Conservation (phyloP, 2,797 vertebrate species). For the Enteromius treurensis region DNA sequence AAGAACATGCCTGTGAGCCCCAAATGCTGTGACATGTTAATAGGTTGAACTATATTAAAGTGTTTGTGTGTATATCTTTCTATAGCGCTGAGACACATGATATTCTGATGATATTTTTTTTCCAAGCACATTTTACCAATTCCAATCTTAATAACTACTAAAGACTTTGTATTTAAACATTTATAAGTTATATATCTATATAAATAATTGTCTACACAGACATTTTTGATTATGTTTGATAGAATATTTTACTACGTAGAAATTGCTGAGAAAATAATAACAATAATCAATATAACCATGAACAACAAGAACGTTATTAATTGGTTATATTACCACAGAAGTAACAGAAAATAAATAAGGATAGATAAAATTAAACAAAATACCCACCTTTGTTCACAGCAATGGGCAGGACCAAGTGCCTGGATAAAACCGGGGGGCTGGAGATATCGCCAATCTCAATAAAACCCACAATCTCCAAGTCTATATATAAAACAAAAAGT, state of each 20-base stretch:
- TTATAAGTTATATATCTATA: no score
- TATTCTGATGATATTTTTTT: no score
- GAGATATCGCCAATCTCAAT: conserved; percentile 98
- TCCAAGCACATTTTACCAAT: no score
- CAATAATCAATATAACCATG: neutral
- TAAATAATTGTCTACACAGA: neutral
- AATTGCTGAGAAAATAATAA: neutral
- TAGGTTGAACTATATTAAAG: neutral
- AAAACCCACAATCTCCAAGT: conserved; percentile 96
- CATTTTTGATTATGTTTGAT: neutral
- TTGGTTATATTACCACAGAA: neutral
- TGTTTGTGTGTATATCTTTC: no score
- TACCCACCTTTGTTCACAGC: conserved; percentile 93
- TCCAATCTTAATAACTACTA: no score
- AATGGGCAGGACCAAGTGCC: conserved; percentile 95
- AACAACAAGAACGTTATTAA: neutral
- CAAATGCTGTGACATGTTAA: neutral
- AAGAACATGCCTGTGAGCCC: neutral
- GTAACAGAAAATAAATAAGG: neutral
- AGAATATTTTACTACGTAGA: neutral
- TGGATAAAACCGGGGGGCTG: conserved; percentile 95
- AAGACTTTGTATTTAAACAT: no score
- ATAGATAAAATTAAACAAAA: neutral
- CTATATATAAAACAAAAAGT: conserved; percentile 70
- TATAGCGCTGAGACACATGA: neutral